Conservation (phyloP, 2,888 invertebrate species). For the Nephrotoma appendiculata region DNA sequence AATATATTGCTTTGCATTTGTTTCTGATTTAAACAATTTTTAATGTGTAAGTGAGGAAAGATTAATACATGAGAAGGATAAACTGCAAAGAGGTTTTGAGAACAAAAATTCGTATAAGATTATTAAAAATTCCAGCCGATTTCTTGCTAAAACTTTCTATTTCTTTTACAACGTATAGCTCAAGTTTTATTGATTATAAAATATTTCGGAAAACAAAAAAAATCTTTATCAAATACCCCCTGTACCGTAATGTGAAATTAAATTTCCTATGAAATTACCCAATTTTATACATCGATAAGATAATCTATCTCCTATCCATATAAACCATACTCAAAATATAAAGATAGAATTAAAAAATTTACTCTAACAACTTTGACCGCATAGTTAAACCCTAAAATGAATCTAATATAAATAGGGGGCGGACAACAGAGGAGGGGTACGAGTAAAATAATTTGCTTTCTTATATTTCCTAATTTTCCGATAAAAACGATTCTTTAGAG, state of each 20-base stretch:
- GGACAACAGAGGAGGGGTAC: too few species aligned
- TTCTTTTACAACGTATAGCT: too few species aligned
- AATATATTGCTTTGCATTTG: too few species aligned
- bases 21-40: too few species aligned
- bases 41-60: too few species aligned
- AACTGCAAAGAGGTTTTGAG: too few species aligned
- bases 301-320: not conserved
- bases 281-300: not conserved
- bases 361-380: not conserved
- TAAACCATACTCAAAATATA: not conserved
- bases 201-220: too few species aligned
- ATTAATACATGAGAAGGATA: too few species aligned
- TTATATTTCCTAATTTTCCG: not conserved
- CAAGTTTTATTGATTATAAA: too few species aligned
- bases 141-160: too few species aligned
- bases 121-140: too few species aligned
- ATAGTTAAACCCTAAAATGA: not conserved
- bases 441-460: not conserved
- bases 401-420: not conserved
- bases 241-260: not conserved
- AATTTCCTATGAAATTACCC: not conserved
- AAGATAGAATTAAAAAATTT: not conserved
- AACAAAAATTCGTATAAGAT: too few species aligned
- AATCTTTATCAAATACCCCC: not conserved
- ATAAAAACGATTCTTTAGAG: not conserved